These are phyloP conservation scores for Molorchus minor DNA, from an alignment of 2,888 invertebrate genomes.

Conservation along the genomic window DNA sequence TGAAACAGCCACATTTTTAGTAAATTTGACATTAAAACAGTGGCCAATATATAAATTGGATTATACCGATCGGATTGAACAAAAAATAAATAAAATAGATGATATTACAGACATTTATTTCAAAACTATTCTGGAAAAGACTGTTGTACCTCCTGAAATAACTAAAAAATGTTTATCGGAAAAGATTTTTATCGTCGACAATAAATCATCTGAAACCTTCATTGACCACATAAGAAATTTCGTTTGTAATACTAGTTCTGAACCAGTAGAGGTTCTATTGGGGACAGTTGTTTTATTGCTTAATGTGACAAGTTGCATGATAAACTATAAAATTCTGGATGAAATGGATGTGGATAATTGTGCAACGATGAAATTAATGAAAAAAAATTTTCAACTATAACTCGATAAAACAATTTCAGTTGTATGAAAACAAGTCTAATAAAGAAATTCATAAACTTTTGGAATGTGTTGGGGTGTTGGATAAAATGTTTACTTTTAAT, in stretches of 20 bases:
- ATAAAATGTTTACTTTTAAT: conserved; percentile 37
- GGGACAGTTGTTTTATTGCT: conserved; percentile 38
- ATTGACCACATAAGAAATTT: conserved; percentile 30
- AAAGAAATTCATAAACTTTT: conserved; percentile 35
- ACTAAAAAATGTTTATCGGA: conserved; percentile 5
- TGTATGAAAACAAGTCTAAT: conserved; percentile 35
- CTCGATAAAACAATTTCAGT: conserved; percentile 18
- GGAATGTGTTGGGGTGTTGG: conserved; percentile 34
- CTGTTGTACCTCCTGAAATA: conserved; percentile 16
- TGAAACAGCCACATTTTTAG: conserved; percentile 48
- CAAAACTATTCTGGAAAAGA: conserved; percentile 49
- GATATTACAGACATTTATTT: conserved; percentile 52
- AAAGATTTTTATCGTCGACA: conserved; percentile 35
- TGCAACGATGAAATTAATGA: conserved; percentile 30
- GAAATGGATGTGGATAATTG: conserved; percentile 30
- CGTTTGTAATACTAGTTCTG: conserved; percentile 19
- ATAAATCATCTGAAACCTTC: conserved; percentile 27
- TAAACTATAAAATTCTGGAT: conserved; percentile 35
- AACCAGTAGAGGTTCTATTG: conserved; percentile 32
- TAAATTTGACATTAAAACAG: conserved; percentile 53
- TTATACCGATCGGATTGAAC: conserved; percentile 9
- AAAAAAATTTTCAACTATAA: conserved; percentile 21
- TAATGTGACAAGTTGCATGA: conserved; percentile 37
- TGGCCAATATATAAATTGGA: conserved; percentile 45
- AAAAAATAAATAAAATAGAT: conserved; percentile 32